Evolutionary conservation across 2,113 vertebrate species (phyloP), one percentile per base, ranked within the genome.

Genomic region (Dipodomys merriami): DNA sequence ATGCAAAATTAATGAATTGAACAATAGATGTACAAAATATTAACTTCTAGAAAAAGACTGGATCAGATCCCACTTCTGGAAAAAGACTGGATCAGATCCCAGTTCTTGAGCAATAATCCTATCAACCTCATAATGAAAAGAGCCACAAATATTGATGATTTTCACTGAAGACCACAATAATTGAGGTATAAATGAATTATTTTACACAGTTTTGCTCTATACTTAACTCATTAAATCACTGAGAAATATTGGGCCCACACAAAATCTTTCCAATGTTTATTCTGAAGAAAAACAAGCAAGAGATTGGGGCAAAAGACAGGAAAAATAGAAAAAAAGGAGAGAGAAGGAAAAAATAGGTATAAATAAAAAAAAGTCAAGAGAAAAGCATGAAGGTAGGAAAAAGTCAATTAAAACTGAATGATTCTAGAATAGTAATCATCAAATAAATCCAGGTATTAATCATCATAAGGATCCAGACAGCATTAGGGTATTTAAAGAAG

Each of bases 351-450:
- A 13, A 27, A 91, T 23, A 39, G 7, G 30, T 39, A n/a, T 22
- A 85, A 87, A 74, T 6, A 23, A 39, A 39, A 20, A 90, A 86
- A 94, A 39, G 6, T 49, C 60, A 86, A 29, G n/a, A 86, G 69
- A 69, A 65, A 88, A 84, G 8, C 7, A 90, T 33, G 27, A 87
- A 39, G 18, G 18, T 46, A 84, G 29, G 25, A 49, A 78, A 44
- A 20, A 87, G 10, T 1, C 68, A 91, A 65, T 79, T 29, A 77
- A 91, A 94, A 89, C 57, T 81, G 30, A 83, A 69, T 53, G 76
- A 72, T 86, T 81, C 64, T 6, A 83, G 25, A 88, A 76, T 73
- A 73, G 49, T 27, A 22, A 16, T 18, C 30, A 81, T 71, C 60
- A 69, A 62, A 2, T 86, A 49, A 83, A 57, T 57, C 53, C 15